phyloP scores from a whole-genome alignment of 2,797 vertebrate species.

The Garrulus glandarius region DNA sequence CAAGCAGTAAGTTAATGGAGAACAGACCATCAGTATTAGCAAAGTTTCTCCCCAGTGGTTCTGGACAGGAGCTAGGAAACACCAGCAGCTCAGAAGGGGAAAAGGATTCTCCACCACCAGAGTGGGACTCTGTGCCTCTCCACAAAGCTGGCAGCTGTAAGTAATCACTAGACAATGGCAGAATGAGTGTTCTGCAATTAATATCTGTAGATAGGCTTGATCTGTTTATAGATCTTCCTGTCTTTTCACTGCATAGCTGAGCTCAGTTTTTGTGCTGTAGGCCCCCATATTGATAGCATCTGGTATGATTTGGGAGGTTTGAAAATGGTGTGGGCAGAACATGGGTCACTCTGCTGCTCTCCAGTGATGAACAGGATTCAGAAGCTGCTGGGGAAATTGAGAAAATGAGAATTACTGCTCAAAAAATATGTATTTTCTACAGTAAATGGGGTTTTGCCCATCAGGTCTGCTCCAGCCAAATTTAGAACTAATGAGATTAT shows the following conservation, averaged over 20 bases:
- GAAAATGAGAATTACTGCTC: neutral
- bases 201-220: neutral
- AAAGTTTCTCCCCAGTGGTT: conserved; percentile 83
- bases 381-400: neutral
- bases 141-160: conserved; percentile 86
- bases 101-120: conserved; percentile 91
- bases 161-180: conserved; percentile 44
- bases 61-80: conserved; percentile 86
- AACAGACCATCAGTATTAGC: conserved; percentile 80
- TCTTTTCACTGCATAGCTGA: neutral
- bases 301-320: neutral
- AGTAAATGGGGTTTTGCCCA: neutral
- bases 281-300: neutral
- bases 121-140: conserved; percentile 91
- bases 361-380: neutral
- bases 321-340: neutral
- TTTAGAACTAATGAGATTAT: neutral
- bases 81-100: conserved; percentile 97
- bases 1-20: conserved; percentile 82
- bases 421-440: neutral
- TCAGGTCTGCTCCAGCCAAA: neutral
- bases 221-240: neutral
- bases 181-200: neutral
- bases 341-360: neutral
- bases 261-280: neutral